These are phyloP conservation scores for Ooceraea biroi DNA, from an alignment of 1,140 invertebrate genomes.

Conservation along the genomic window DNA sequence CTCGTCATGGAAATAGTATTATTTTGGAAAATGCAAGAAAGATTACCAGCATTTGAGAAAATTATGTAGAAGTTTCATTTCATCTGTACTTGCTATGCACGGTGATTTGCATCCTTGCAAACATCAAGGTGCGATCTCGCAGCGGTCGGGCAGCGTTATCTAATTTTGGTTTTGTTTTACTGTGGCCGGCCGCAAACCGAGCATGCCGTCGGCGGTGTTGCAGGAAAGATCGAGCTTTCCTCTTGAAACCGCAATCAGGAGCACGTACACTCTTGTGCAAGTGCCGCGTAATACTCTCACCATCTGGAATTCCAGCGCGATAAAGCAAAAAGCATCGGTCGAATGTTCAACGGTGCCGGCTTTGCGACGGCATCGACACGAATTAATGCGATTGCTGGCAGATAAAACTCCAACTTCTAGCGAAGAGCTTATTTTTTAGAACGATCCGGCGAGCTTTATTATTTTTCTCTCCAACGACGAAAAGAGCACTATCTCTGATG, in stretches of 20 bases:
- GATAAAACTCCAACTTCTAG: constrained; percentile 20
- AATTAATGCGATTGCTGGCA: constrained; percentile 19
- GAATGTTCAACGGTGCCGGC: constrained; percentile 14
- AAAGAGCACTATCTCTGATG: neutral
- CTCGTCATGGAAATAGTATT: no score
- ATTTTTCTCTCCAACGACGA: neutral
- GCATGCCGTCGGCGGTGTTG: constrained; percentile 17
- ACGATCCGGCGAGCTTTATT: neutral
- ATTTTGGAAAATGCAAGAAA: no score
- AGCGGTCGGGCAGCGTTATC: constrained; percentile 36
- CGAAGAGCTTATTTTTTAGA: neutral
- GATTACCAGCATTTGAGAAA: no score
- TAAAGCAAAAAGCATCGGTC: constrained; percentile 32
- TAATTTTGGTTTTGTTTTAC: constrained; percentile 59
- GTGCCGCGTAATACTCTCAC: constrained; percentile 31
- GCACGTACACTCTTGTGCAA: constrained; percentile 32
- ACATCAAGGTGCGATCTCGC: constrained; percentile 33
- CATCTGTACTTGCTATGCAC: constrained; percentile 2
- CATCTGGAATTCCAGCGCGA: constrained; percentile 44
- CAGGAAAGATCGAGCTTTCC: constrained; percentile 57
- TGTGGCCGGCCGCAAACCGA: constrained; percentile 28
- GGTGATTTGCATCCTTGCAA: constrained; percentile 34
- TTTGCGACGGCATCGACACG: neutral
- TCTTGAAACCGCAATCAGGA: constrained; percentile 57
- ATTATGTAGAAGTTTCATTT: neutral